Evolutionary conservation across 2,888 invertebrate genomes (phyloP).

Genomic region (Cactoblastis cactorum): DNA sequence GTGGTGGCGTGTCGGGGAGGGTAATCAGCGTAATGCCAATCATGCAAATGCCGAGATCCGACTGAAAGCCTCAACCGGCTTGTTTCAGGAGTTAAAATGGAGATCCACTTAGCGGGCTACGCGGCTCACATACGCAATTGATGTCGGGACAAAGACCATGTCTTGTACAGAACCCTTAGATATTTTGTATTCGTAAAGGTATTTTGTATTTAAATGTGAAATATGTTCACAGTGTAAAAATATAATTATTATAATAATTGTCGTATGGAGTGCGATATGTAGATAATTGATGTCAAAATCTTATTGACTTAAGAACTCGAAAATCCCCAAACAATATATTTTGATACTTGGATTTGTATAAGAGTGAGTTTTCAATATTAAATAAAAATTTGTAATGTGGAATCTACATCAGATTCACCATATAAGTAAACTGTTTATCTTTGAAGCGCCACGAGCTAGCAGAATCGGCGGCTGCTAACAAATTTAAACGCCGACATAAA

Average conservation of each 20-base stretch:
- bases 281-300: too few species aligned
- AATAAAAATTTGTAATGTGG: too few species aligned
- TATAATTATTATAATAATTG: too few species aligned
- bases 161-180: background rate
- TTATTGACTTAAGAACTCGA: too few species aligned
- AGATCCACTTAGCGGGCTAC: slow-evolving; percentile 77
- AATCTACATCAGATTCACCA: background rate
- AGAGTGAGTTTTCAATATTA: too few species aligned
- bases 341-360: too few species aligned
- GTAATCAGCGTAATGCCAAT: slow-evolving; percentile 78
- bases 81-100: slow-evolving; percentile 80
- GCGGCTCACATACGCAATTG: slow-evolving; percentile 76
- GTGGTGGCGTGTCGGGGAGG: slow-evolving; percentile 32
- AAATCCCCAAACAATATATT: too few species aligned
- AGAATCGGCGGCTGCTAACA: slow-evolving; percentile 64
- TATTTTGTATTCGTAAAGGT: background rate
- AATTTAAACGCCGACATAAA: slow-evolving; percentile 77
- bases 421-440: slow-evolving; percentile 31
- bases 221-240: too few species aligned
- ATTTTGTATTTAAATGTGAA: background rate
- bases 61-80: slow-evolving; percentile 78
- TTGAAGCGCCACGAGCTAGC: slow-evolving; percentile 46
- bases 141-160: slow-evolving; percentile 49
- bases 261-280: too few species aligned
- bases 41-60: slow-evolving; percentile 78